Evolutionary conservation across 2,113 vertebrate species (phyloP).

Genomic region (Gallinago media): DNA sequence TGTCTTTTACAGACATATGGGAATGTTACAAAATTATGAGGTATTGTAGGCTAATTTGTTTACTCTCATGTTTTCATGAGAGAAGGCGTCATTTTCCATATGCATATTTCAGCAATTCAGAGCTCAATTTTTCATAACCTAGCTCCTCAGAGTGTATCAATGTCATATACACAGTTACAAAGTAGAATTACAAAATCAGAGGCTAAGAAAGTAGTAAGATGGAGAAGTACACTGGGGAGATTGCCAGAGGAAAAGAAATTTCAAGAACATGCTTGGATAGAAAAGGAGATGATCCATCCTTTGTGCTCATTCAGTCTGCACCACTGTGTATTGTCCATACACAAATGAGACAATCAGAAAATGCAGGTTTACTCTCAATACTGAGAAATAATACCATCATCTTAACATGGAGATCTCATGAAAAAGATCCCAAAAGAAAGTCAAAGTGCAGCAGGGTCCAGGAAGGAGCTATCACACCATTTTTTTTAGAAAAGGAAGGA

Average conservation of each 20-base stretch:
- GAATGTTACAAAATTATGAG: neutral
- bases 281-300: neutral
- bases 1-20: neutral
- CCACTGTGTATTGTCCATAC: neutral
- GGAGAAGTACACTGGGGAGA: neutral
- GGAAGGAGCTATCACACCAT: neutral
- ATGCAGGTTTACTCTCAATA: fast-evolving
- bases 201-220: neutral
- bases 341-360: neutral
- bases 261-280: neutral
- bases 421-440: neutral
- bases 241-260: neutral
- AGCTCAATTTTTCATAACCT: neutral
- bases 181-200: neutral
- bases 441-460: neutral
- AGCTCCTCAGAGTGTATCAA: neutral
- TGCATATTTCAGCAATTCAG: neutral
- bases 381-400: neutral
- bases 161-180: neutral
- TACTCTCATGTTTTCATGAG: neutral
- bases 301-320: neutral
- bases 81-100: neutral
- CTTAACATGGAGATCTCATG: neutral
- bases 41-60: neutral
- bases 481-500: neutral